Percentiles rank a stretch among this genome's conserved stretches.
Evolutionary conservation across 2,797 vertebrate species (phyloP).

Genomic region (Yasuhikotakia modesta): DNA sequence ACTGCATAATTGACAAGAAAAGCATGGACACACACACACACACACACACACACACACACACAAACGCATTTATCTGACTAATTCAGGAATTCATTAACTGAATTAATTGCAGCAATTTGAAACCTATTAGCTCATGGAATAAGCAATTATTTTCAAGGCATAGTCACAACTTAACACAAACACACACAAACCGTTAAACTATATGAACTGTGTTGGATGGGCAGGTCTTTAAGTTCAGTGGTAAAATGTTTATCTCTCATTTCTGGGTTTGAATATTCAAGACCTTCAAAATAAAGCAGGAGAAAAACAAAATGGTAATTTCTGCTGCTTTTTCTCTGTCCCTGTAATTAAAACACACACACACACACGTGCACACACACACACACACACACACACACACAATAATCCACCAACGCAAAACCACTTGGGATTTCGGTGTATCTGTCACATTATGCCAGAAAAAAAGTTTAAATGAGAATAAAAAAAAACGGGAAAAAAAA

Average conservation of each 20-base stretch:
- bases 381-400: not conserved
- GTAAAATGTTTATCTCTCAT: conserved; percentile 13
- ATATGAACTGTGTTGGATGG: conserved; percentile 23
- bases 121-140: conserved; percentile 32
- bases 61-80: conserved; percentile 44
- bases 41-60: not conserved
- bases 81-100: conserved; percentile 42
- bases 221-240: conserved; percentile 15
- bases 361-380: not conserved
- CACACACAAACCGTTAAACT: conserved; percentile 21
- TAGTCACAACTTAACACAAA: conserved; percentile 42
- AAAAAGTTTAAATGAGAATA: not conserved
- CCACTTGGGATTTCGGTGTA: conserved; percentile 2
- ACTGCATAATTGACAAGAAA: conserved; percentile 35
- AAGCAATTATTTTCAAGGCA: conserved; percentile 44
- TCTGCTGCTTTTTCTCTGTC: not conserved
- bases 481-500: not conserved
- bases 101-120: conserved; percentile 48
- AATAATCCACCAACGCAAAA: conserved; percentile 12
- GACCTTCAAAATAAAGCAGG: conserved; percentile 12
- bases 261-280: not conserved
- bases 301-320: conserved; percentile 22
- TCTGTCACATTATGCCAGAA: conserved; percentile 9
- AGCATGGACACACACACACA: conserved; percentile 15
- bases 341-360: not conserved